Evolutionary conservation across 2,888 invertebrate species (phyloP).

Genomic region (Torymus aiolomorphi): DNA sequence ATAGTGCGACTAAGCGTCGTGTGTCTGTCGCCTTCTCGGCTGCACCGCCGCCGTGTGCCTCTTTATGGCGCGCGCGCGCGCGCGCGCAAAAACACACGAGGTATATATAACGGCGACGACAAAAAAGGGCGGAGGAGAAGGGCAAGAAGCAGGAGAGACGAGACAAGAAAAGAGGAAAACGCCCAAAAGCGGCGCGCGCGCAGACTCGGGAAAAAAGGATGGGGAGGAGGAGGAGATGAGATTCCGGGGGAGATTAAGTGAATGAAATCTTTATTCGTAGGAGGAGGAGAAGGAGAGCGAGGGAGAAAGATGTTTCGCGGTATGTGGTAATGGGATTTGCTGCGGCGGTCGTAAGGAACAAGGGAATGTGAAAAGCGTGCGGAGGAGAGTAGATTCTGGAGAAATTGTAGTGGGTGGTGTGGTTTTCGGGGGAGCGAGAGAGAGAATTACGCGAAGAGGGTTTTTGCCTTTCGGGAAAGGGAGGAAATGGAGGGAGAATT

Average conservation of each 20-base stretch:
- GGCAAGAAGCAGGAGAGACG: not conserved
- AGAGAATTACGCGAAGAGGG: not conserved
- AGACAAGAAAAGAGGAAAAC: constrained; percentile 13
- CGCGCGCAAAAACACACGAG: not conserved
- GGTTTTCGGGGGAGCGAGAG: not conserved
- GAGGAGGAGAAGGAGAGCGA: not conserved
- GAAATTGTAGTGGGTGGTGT: no score
- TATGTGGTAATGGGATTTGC: no score
- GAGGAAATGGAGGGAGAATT: constrained; percentile 7
- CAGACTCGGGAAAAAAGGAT: constrained; percentile 15
- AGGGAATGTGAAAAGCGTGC: no score
- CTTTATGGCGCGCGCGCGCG: not conserved
- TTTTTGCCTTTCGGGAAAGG: constrained; percentile 8
- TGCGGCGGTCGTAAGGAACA: no score
- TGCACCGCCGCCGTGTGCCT: not conserved
- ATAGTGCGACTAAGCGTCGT: constrained; percentile 7
- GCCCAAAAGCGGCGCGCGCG: constrained; percentile 19
- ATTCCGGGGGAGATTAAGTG: constrained; percentile 13
- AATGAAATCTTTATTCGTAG: constrained; percentile 20
- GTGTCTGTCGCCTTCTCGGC: no score
- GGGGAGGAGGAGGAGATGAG: not conserved
- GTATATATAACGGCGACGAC: not conserved
- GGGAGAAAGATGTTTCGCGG: no score
- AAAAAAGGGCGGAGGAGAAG: not conserved
- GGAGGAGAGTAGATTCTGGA: no score